Evolutionary conservation across 2,888 invertebrate genomes (phyloP).

Genomic region (Caenorhabditis becei): DNA sequence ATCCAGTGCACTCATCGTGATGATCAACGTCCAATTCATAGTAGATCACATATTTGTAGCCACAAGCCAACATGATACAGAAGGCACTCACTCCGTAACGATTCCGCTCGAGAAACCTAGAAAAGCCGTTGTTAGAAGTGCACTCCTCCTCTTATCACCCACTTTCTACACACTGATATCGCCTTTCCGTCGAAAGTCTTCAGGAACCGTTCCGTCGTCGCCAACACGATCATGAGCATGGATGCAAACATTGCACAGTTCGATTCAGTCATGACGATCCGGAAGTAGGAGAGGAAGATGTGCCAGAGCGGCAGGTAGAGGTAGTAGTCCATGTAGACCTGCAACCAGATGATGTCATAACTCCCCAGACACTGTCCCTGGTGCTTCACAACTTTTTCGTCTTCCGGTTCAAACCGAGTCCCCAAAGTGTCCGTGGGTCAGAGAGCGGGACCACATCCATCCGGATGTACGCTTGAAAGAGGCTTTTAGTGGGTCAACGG

Average conservation of each 20-base stretch:
- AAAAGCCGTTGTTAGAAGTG: constrained; percentile 2
- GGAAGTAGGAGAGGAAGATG: constrained; percentile 76
- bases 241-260: constrained; percentile 80
- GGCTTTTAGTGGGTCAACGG: neutral
- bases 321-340: constrained; percentile 80
- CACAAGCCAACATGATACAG: constrained; percentile 74
- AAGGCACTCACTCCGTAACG: constrained; percentile 73
- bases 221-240: constrained; percentile 79
- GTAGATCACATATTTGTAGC: constrained; percentile 79
- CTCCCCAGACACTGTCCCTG: too few relatives aligned
- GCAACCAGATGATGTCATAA: too few relatives aligned
- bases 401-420: constrained; percentile 3
- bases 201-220: constrained; percentile 78
- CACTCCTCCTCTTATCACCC: neutral
- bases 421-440: constrained; percentile 5
- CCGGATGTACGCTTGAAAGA: constrained; percentile 3
- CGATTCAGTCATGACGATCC: constrained; percentile 68
- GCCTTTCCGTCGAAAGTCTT: constrained; percentile 73
- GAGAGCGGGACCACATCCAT: neutral
- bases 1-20: constrained; percentile 69
- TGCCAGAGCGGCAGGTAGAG: constrained; percentile 75
- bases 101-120: constrained; percentile 76
- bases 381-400: neutral
- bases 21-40: constrained; percentile 75
- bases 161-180: constrained; percentile 67